These are phyloP conservation scores for Morus bassanus DNA, from an alignment of 2,797 vertebrate genomes.

Conservation along the genomic window DNA sequence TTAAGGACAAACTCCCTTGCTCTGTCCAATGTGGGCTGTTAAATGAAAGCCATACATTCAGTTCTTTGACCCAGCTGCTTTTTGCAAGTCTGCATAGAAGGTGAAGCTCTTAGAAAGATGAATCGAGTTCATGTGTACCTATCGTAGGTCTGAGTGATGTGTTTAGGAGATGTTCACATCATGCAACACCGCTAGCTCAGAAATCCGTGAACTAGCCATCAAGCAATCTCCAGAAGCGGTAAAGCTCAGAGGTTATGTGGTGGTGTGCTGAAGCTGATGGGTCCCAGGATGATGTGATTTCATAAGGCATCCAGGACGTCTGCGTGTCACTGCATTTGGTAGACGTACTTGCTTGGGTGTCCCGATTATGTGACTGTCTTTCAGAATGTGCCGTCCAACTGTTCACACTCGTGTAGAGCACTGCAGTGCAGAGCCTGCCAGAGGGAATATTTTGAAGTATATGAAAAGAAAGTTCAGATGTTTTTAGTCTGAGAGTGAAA, in stretches of 20 bases:
- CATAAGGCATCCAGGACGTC: background rate
- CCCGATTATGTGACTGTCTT: background rate
- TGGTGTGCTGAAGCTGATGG: background rate
- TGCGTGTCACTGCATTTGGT: background rate
- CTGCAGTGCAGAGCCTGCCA: background rate
- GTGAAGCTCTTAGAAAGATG: background rate
- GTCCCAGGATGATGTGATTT: background rate
- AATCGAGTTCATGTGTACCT: background rate
- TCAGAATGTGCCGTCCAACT: background rate
- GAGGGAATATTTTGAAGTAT: background rate
- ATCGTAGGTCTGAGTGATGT: background rate
- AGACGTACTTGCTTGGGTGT: background rate
- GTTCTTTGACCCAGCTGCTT: background rate
- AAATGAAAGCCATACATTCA: background rate
- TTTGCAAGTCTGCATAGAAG: background rate
- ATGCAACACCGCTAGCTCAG: background rate
- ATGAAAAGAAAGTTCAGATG: conserved; percentile 51
- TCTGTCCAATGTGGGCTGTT: background rate
- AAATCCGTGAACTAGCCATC: background rate
- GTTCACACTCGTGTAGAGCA: fast-evolving
- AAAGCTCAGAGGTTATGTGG: background rate
- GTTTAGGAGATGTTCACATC: background rate
- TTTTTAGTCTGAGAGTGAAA: conserved; percentile 53
- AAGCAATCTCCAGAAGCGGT: background rate
- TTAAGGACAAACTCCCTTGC: background rate